phyloP scores from a whole-genome alignment of 2,888 invertebrate species.

The Hermodice carunculata region DNA sequence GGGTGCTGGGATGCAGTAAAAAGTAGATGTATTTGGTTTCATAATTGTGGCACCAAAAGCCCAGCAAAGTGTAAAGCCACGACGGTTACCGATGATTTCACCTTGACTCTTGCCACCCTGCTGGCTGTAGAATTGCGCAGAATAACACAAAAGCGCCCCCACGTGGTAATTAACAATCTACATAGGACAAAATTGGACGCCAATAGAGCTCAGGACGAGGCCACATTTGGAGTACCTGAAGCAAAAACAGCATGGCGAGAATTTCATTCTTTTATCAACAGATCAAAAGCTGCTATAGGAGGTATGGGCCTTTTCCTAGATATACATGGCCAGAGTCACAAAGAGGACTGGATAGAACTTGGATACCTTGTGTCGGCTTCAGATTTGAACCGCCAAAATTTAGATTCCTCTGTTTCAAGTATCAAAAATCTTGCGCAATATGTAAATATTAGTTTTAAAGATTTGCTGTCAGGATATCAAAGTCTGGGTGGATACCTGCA shows the following conservation, averaged over 20 bases:
- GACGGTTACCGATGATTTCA: not conserved
- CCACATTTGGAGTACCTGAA: not conserved
- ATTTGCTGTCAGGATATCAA: not conserved
- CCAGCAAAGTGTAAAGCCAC: conserved; percentile 7
- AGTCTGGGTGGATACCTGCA: not conserved
- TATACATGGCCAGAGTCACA: conserved; percentile 10
- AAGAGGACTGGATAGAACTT: conserved; percentile 2
- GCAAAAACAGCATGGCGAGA: conserved; percentile 4
- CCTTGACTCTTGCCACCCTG: not conserved
- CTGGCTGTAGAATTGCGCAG: not conserved
- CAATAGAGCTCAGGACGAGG: not conserved
- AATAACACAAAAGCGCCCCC: not conserved
- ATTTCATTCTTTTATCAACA: conserved; percentile 3
- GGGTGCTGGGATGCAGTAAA: not conserved
- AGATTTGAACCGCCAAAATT: not conserved
- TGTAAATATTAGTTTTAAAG: not conserved
- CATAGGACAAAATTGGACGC: conserved; percentile 5
- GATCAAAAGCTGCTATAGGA: not conserved
- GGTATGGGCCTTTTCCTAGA: not conserved
- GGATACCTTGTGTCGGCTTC: not conserved
- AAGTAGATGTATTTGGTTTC: not conserved
- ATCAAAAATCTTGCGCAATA: not conserved
- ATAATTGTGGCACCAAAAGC: not conserved
- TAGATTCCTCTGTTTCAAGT: not conserved
- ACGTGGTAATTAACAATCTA: conserved; percentile 9